Base-by-base conservation (phyloP, 2,113 vertebrate species). In the Epinephelus fuscoguttatus region DNA sequence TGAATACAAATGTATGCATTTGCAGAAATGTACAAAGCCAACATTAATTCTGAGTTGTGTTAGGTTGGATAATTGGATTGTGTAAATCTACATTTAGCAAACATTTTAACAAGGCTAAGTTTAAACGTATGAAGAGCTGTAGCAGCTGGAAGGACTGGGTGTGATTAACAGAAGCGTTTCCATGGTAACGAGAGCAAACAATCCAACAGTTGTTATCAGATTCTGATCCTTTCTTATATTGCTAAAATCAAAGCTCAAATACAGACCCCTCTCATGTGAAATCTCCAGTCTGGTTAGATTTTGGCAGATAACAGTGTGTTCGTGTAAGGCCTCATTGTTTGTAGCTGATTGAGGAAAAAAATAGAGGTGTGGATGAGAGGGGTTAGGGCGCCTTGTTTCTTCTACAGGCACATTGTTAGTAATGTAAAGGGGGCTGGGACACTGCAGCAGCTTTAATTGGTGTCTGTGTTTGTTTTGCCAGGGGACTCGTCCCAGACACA, bases 381-480 rank as follows among this genome's bases (percentile, higher is more conserved):
- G 71, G 40, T 56, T 74, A 19, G 57, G 80, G 73, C 4, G 0
- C 14, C 64, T 61, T 47, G 76, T 64, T 55, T 70, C 71, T 21
- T 77, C 70, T 18, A 33, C 66, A 50, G 74, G 21, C 30, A 30
- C 75, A 50, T 81, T 76, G 49, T 77, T 62, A 85, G 64, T 19
- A 77, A 89, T 82, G 74, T 62, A 56, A 80, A 84, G 52, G 47
- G 42, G 49, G 19, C 78, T 12, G 75, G 50, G 73, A 82, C 75
- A 4, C 78, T 74, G 80, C 70, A 47, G 75, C 72, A 56, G 83
- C 18, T 89, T 84, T 88, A 93, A 91, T 90, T 86, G 76, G 63
- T 86, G 73, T 82, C 82, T 87, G 76, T 62, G 57, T 82, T 85
- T 82, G 83, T 79, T 78, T 69, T 81, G 78, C 78, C 80, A 61